Evolutionary conservation across 2,113 vertebrate species (phyloP).

Genomic region (Paradisaea rubra): DNA sequence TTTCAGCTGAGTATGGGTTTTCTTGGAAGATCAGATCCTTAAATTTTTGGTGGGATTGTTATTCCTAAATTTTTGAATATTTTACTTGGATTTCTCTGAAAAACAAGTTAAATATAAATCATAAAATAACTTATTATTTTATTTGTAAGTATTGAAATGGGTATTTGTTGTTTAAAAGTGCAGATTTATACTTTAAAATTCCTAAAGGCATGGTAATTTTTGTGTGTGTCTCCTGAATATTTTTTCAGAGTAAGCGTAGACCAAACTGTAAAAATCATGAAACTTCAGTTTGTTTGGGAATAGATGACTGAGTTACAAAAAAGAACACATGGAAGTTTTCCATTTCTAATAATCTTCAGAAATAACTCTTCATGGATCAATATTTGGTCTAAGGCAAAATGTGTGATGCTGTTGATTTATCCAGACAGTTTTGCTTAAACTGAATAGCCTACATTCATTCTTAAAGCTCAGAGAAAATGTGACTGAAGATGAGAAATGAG

Average conservation of each 20-base stretch:
- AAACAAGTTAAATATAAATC: background rate
- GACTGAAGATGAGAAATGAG: background rate
- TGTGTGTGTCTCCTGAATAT: background rate
- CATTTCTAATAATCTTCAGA: constrained; percentile 31
- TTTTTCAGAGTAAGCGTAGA: background rate
- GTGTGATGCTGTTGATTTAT: constrained; percentile 19
- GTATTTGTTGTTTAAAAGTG: background rate
- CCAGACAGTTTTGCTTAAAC: background rate
- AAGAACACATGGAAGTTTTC: background rate
- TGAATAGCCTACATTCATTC: background rate
- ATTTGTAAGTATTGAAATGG: background rate
- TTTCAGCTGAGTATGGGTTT: background rate
- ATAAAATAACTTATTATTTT: background rate
- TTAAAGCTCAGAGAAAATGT: background rate
- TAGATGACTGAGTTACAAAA: background rate
- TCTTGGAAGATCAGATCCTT: background rate
- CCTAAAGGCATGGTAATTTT: background rate
- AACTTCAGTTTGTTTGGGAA: background rate
- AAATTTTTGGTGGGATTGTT: background rate
- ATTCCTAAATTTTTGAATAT: background rate
- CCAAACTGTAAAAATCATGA: background rate
- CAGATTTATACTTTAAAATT: background rate
- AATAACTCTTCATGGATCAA: constrained; percentile 1
- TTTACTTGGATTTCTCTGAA: background rate
- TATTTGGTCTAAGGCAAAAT: constrained; percentile 23